Conservation (phyloP, 2,113 vertebrate species). For the Pleuronectes platessa region DNA sequence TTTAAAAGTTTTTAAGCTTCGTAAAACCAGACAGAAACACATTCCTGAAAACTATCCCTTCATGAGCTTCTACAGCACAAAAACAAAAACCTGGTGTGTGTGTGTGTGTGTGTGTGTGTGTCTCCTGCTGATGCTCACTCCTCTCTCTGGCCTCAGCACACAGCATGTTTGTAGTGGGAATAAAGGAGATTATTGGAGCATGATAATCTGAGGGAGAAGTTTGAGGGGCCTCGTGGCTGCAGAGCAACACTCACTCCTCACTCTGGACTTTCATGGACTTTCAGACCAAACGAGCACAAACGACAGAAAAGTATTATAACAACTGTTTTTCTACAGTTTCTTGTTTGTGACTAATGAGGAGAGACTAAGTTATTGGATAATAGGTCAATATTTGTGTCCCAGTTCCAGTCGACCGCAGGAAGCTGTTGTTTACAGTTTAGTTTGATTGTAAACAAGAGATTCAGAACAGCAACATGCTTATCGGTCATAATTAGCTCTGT, state of each 20-base stretch:
- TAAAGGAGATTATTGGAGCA: conserved; percentile 77
- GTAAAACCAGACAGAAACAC: too few relatives aligned
- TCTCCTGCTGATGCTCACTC: conserved; percentile 16
- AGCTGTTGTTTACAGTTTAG: too few relatives aligned
- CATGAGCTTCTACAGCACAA: neutral
- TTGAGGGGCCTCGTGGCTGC: conserved; percentile 28
- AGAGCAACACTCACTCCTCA: neutral
- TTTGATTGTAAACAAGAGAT: too few relatives aligned
- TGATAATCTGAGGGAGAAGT: conserved; percentile 62
- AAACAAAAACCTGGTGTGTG: neutral
- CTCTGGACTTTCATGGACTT: neutral
- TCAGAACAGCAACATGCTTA: too few relatives aligned
- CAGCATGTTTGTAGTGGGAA: conserved; percentile 51
- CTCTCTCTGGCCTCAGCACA: conserved; percentile 31
- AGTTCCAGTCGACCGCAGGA: too few relatives aligned
- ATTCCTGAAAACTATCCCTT: too few relatives aligned
- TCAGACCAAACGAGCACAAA: neutral
- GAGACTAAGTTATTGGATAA: neutral
- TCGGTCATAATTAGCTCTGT: too few relatives aligned
- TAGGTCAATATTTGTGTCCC: neutral
- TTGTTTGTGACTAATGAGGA: conserved; percentile 3
- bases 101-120: neutral
- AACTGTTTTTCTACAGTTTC: neutral
- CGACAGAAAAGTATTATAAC: neutral
- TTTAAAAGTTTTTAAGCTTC: too few relatives aligned